phyloP scores from a whole-genome alignment of 1,140 invertebrate species.

The Mya arenaria region DNA sequence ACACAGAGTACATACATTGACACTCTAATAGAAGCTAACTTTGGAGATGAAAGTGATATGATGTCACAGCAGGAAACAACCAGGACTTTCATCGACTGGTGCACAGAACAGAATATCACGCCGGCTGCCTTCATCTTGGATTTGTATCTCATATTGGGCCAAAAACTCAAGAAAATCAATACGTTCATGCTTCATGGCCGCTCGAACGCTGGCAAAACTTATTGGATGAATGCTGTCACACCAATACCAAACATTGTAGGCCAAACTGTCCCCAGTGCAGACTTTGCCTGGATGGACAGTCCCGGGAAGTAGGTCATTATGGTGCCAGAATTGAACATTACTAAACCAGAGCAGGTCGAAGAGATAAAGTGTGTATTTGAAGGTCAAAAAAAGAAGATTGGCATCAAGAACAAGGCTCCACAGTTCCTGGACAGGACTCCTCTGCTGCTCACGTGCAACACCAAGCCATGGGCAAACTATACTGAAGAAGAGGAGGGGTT shows the following conservation, averaged over 20 bases:
- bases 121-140: neutral
- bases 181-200: neutral
- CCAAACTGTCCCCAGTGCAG: neutral
- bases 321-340: neutral
- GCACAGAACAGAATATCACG: neutral
- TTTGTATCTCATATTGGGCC: neutral
- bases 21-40: too few species aligned
- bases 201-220: constrained; percentile 3
- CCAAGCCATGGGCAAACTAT: neutral
- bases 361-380: neutral
- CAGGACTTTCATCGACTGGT: too few species aligned
- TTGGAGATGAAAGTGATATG: too few species aligned
- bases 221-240: neutral
- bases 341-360: constrained; percentile 1
- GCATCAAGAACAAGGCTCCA: constrained; percentile 7
- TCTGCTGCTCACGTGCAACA: neutral
- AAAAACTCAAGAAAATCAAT: neutral
- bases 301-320: neutral
- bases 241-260: neutral
- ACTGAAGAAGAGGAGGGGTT: neutral
- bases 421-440: neutral
- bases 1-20: too few species aligned
- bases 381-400: neutral
- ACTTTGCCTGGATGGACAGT: neutral
- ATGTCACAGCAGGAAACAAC: too few species aligned